Base-by-base conservation (phyloP, 2,113 vertebrate species). In the Tenrec ecaudatus region DNA sequence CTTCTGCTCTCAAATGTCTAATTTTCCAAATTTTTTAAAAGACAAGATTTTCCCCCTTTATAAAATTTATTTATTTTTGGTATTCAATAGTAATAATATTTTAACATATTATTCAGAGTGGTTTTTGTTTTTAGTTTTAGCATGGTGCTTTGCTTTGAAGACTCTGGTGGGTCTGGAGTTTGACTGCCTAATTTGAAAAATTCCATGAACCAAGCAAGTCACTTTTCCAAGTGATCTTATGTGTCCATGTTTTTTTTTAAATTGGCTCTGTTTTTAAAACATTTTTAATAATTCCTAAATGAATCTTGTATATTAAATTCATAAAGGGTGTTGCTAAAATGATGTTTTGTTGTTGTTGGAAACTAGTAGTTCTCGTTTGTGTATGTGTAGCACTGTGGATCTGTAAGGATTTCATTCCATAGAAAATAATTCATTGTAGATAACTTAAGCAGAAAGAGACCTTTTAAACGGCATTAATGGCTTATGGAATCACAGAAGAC, bases 311-410 rank as follows among this genome's bases (percentile, higher is more conserved):
- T 27, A 47, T 20, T 33, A 4, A 73, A 33, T 33, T 47, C 10
- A n/a, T 66, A 40, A 88, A 88, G 62, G 66, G 58, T 71, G 79
- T 64, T 83, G 81, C 19, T 82, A 69, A 69, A 69, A 29, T 76
- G 33, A 81, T 19, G 29, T 29, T 82, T 86, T 47, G 17, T 36
- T 81, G 19, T 11, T 82, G 19, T 58, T 64, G 25, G n/a, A 60
- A 92, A 91, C 3, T 40, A 22, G 9, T 36, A 66, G 9, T 68
- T 75, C 14, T 36, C 60, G 3, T 82, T 75, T 23, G 23, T 69
- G 3, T 87, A 15, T 78, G 14, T 38, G 17, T 76, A 80, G 62
- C 16, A 60, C 36, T 79, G 0, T 86, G 62, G 82, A 23, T 85
- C n/a, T 47, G 43, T 88, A 60, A 87, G 31, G 57, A n/a, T 68